These are phyloP conservation scores for Chrysemys picta DNA, from an alignment of 2,113 vertebrate genomes.

Conservation along the genomic window DNA sequence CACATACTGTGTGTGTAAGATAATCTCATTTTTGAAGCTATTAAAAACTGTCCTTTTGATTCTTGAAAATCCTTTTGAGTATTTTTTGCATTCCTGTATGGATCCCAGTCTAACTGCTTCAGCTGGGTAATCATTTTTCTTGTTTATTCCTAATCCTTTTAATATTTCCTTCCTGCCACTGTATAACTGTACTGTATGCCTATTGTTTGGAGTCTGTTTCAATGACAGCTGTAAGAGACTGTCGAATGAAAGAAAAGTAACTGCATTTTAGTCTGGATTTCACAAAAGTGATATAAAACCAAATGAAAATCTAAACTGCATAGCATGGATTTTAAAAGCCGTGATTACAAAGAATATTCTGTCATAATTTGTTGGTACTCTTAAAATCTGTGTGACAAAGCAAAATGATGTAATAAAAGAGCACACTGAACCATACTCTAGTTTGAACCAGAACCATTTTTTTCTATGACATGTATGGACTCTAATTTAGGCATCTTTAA, in stretches of 20 bases:
- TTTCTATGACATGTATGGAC: neutral
- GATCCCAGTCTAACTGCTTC: constrained; percentile 71
- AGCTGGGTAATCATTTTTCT: constrained; percentile 78
- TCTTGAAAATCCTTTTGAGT: constrained; percentile 66
- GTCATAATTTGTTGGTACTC: neutral
- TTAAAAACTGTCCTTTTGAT: constrained; percentile 72
- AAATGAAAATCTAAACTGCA: neutral
- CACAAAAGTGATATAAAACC: neutral
- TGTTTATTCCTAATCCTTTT: constrained; percentile 77
- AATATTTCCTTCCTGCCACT: constrained; percentile 76
- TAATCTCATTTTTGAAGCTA: constrained; percentile 75
- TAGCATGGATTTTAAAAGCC: neutral
- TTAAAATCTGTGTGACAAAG: neutral
- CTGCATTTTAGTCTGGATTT: constrained; percentile 39
- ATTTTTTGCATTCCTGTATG: constrained; percentile 74
- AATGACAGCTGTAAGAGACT: neutral
- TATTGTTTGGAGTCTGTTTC: constrained; percentile 62
- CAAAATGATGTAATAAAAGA: neutral
- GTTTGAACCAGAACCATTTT: neutral
- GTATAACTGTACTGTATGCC: constrained; percentile 46
- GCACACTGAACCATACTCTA: neutral
- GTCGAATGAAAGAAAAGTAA: constrained; percentile 11
- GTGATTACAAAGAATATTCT: neutral
- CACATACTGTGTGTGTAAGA: constrained; percentile 43
- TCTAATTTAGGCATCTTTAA: neutral